Evolutionary conservation across 2,113 vertebrate species (phyloP).

Genomic region (Esox niger): DNA sequence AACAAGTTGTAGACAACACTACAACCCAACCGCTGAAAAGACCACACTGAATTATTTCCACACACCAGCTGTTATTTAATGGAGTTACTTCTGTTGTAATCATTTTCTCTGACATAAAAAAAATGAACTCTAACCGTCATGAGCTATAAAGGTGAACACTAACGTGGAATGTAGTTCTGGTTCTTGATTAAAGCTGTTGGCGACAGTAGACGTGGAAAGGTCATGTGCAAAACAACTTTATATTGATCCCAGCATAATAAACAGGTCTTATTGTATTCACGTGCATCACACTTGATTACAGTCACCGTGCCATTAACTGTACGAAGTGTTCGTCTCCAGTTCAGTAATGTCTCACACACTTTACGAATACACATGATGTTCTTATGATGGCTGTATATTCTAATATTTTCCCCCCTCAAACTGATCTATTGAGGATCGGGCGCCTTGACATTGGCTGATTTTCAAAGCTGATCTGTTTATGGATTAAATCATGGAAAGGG

Average conservation of each 20-base stretch:
- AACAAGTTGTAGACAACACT: background rate
- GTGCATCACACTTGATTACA: background rate
- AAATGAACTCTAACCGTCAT: background rate
- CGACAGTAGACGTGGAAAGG: background rate
- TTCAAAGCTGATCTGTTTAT: too few species aligned
- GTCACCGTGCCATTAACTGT: background rate
- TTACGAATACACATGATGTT: too few species aligned
- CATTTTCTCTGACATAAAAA: background rate
- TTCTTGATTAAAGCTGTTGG: background rate
- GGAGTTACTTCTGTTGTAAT: slow-evolving; percentile 38
- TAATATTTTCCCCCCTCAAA: too few species aligned
- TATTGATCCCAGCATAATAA: background rate
- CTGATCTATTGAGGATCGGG: too few species aligned
- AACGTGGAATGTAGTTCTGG: background rate
- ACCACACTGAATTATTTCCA: background rate
- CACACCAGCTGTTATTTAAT: slow-evolving; percentile 33
- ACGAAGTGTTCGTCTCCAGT: too few species aligned
- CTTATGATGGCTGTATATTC: too few species aligned
- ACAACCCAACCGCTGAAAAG: slow-evolving; percentile 5
- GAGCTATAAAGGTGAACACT: slow-evolving; percentile 32
- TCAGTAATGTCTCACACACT: background rate
- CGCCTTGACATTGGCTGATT: too few species aligned
- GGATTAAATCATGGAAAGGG: too few species aligned
- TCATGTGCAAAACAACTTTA: background rate
- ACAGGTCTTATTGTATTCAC: background rate